Evolutionary conservation across 2,888 invertebrate genomes (phyloP).

Genomic region (Pilophorus perplexus): DNA sequence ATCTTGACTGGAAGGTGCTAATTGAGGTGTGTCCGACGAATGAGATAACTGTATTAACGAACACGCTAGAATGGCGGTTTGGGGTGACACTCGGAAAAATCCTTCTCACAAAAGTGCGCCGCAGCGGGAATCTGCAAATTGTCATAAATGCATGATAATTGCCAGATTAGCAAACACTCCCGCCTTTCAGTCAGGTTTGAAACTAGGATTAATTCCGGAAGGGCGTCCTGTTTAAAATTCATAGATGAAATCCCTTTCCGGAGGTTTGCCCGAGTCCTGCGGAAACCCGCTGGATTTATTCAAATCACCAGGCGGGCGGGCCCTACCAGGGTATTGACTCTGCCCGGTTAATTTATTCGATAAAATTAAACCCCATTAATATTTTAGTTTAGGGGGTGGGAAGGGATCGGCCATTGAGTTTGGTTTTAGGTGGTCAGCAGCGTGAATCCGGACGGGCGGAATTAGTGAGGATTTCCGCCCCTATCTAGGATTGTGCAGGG

Average conservation of each 20-base stretch:
- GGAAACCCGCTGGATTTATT: slow-evolving; percentile 18
- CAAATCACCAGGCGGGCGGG: slow-evolving; percentile 8
- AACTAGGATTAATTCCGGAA: not conserved
- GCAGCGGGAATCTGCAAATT: too few species aligned
- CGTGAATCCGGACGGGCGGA: too few species aligned
- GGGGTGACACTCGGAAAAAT: too few species aligned
- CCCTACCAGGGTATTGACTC: slow-evolving; percentile 16
- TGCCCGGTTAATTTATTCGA: slow-evolving; percentile 22
- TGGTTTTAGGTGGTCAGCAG: too few species aligned
- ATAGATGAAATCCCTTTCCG: slow-evolving; percentile 26
- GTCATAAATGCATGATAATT: too few species aligned
- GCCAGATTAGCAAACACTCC: slow-evolving; percentile 9
- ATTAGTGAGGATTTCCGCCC: too few species aligned
- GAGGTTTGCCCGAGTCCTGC: not conserved
- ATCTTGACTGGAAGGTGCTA: too few species aligned
- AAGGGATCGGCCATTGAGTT: not conserved
- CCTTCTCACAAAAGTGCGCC: too few species aligned
- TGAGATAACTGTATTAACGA: too few species aligned
- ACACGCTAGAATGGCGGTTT: too few species aligned
- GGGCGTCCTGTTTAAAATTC: slow-evolving; percentile 28
- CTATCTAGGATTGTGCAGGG: too few species aligned
- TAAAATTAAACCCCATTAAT: slow-evolving; percentile 28
- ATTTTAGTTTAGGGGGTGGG: slow-evolving; percentile 13
- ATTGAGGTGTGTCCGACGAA: too few species aligned
- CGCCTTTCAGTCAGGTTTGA: slow-evolving; percentile 6